A percentile compares a stretch with the other conserved stretches of the same genome.
Conservation (phyloP, 1,140 invertebrate genomes). For the Eupeodes corollae region DNA sequence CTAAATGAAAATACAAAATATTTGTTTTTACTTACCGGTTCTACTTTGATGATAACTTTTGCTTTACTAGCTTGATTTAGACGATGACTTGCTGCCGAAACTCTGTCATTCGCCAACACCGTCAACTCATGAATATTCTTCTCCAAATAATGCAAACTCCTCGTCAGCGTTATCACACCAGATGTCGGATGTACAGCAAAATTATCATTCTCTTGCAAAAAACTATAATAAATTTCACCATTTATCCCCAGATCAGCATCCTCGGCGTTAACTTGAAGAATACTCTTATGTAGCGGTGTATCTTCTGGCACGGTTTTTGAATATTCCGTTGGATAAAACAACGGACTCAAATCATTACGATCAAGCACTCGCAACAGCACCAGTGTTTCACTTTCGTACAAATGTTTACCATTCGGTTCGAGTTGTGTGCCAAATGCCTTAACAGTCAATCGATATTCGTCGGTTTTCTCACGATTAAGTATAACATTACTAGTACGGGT, state of each 20-base stretch:
- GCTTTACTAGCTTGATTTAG: conserved; percentile 55
- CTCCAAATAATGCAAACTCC: conserved; percentile 61
- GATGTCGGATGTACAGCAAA: conserved; percentile 88
- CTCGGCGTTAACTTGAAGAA: conserved; percentile 69
- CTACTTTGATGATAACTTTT: conserved; percentile 62
- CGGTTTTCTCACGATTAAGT: conserved; percentile 81
- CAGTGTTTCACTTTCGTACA: conserved; percentile 57
- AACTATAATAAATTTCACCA: conserved; percentile 92
- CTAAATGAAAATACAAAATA: neutral
- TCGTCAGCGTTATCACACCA: conserved; percentile 74
- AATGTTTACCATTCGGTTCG: conserved; percentile 45
- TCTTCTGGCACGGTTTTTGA: conserved; percentile 82
- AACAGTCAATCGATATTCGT: conserved; percentile 69
- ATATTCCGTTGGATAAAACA: conserved; percentile 82
- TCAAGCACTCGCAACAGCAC: conserved; percentile 75
- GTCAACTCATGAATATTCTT: conserved; percentile 58
- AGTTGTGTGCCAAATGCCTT: conserved; percentile 43
- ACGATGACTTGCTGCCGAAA: conserved; percentile 49
- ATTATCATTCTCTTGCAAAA: conserved; percentile 66
- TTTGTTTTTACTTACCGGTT: conserved; percentile 26
- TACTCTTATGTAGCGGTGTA: conserved; percentile 66
- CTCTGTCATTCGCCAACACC: conserved; percentile 74
- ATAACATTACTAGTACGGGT: conserved; percentile 75
- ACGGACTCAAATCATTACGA: conserved; percentile 82
- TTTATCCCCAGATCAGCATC: conserved; percentile 91